Percentiles rank a stretch among this genome's conserved stretches.
These are phyloP conservation scores for Clytia hemisphaerica DNA, from an alignment of 30 jellyfish, hydroid and myxozoan genomes.

Conservation along the genomic window DNA sequence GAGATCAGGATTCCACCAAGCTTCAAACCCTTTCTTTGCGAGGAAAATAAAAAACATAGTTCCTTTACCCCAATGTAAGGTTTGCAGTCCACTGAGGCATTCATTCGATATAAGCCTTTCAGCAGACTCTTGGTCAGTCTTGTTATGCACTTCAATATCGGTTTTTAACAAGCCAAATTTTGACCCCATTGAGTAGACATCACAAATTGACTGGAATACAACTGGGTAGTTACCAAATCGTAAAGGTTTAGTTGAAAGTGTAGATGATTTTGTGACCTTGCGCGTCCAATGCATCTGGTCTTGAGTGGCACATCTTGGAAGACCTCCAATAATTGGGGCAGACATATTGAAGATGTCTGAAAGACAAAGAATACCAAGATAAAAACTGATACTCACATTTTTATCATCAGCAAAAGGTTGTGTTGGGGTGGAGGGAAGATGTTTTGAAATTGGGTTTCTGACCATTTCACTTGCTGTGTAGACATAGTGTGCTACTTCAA, in stretches of 20 bases:
- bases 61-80: not conserved
- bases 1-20: not conserved
- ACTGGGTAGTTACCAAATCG: not conserved
- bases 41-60: not conserved
- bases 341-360: not conserved
- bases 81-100: not conserved
- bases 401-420: not conserved
- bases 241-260: slow-evolving; percentile 7
- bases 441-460: not conserved
- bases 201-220: not conserved
- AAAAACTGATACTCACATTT: not conserved
- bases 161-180: slow-evolving; percentile 1
- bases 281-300: slow-evolving; percentile 15
- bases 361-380: not conserved
- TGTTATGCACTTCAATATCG: slow-evolving; percentile 15
- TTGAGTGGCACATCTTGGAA: not conserved
- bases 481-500: not conserved
- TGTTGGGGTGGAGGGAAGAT: not conserved
- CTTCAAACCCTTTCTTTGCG: slow-evolving; percentile 5
- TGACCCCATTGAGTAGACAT: slow-evolving; percentile 8
- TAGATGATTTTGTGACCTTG: not conserved
- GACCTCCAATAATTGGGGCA: not conserved
- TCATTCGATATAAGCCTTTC: slow-evolving; percentile 12
- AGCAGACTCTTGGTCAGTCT: slow-evolving; percentile 17
- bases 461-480: slow-evolving; percentile 6